Conservation (phyloP, 2,888 invertebrate species). For the Anthophora plumipes region DNA sequence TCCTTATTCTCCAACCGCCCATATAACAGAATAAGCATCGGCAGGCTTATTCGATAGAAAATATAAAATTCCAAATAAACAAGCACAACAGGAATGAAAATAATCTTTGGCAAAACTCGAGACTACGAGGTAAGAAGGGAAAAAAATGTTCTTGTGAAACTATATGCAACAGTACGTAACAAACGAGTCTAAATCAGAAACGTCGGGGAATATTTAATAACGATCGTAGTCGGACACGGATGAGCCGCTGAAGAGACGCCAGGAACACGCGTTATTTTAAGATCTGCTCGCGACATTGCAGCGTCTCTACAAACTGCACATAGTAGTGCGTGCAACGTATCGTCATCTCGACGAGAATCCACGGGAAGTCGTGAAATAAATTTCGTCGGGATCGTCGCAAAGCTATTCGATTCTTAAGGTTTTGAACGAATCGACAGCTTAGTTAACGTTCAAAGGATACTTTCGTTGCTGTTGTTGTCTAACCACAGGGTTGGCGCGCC, state of each 20-base stretch:
- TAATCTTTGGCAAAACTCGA: neutral
- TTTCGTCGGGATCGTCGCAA: constrained; percentile 5
- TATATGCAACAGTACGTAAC: neutral
- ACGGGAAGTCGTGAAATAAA: constrained; percentile 2
- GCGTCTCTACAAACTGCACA: constrained; percentile 13
- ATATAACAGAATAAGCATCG: too few relatives aligned
- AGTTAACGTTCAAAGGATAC: constrained; percentile 52
- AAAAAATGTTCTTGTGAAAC: constrained; percentile 22
- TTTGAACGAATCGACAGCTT: neutral
- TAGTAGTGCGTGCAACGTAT: constrained; percentile 3
- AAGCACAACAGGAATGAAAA: neutral
- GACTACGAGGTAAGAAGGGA: neutral
- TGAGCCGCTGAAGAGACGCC: constrained; percentile 51
- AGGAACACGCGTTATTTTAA: constrained; percentile 54
- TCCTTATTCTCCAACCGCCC: neutral
- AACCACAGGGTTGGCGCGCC: constrained; percentile 63
- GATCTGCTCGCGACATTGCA: constrained; percentile 55
- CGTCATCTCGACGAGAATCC: constrained; percentile 2
- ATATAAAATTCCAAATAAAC: neutral
- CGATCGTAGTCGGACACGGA: constrained; percentile 29
- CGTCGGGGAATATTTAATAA: constrained; percentile 41
- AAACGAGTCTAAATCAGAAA: constrained; percentile 22
- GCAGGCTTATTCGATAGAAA: neutral
- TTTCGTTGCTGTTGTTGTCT: constrained; percentile 18
- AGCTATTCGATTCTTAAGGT: too few relatives aligned